Evolutionary conservation across 2,797 vertebrate species (phyloP).

Genomic region (Stomatorhinus walkeri): DNA sequence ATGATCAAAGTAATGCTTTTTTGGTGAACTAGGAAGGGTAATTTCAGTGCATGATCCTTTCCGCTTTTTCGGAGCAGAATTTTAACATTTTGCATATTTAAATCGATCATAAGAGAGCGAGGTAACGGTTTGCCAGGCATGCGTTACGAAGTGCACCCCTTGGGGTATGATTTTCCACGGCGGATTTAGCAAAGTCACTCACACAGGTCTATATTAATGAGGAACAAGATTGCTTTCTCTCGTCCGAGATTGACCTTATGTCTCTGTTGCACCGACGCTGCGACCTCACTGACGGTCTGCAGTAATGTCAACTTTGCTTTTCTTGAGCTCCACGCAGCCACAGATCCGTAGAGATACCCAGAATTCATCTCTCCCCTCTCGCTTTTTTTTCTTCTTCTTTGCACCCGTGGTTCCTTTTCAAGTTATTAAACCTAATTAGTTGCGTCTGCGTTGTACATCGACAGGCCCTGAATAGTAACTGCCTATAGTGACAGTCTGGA

Average conservation of each 20-base stretch:
- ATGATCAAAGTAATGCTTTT: not conserved
- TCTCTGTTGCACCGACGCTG: not conserved
- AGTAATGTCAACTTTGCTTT: constrained; percentile 14
- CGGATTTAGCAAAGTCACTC: not conserved
- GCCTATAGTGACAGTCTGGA: constrained; percentile 55
- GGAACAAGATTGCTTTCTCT: constrained; percentile 47
- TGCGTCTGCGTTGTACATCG: constrained; percentile 53
- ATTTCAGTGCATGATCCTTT: not conserved
- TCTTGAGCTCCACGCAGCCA: not conserved
- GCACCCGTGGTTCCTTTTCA: constrained; percentile 45
- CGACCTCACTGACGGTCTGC: not conserved
- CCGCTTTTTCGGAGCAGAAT: not conserved
- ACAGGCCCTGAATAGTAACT: constrained; percentile 57
- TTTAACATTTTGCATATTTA: not conserved
- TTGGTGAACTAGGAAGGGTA: not conserved
- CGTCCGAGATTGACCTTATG: constrained; percentile 25
- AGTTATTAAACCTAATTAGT: constrained; percentile 67
- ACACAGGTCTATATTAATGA: constrained; percentile 57
- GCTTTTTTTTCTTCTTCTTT: constrained; percentile 27
- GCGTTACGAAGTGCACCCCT: not conserved
- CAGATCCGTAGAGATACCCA: not conserved
- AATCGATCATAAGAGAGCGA: not conserved
- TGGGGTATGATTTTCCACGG: not conserved
- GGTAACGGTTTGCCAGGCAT: not conserved
- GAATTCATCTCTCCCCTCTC: constrained; percentile 27